Conservation (phyloP, 2,888 invertebrate genomes). For the Tineola bisselliella region DNA sequence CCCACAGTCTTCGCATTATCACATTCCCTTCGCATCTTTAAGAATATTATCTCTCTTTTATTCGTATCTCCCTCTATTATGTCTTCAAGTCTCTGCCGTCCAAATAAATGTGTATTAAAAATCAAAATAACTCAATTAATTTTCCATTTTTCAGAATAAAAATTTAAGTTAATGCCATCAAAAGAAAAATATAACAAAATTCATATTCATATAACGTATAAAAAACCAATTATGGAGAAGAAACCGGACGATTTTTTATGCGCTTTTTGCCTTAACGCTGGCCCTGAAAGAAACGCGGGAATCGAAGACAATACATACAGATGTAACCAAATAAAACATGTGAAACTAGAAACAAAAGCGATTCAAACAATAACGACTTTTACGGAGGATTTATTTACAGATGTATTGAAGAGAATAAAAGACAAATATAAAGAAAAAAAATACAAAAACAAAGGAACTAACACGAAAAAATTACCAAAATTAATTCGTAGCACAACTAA, state of each 20-base stretch:
- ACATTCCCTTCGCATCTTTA: too few relatives aligned
- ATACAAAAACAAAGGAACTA: neutral
- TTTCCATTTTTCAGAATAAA: neutral
- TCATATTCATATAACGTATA: constrained; percentile 38
- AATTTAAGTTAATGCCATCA: constrained; percentile 7
- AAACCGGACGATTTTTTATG: constrained; percentile 29
- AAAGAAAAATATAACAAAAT: constrained; percentile 23
- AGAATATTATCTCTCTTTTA: too few relatives aligned
- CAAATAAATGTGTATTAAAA: too few relatives aligned
- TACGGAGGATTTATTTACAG: constrained; percentile 39
- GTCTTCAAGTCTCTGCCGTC: too few relatives aligned
- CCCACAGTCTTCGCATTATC: too few relatives aligned
- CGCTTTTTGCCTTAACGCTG: constrained; percentile 40
- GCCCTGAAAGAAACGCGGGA: constrained; percentile 16
- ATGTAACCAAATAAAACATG: constrained; percentile 9
- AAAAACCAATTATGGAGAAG: constrained; percentile 15
- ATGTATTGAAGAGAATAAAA: constrained; percentile 37
- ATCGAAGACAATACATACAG: too few relatives aligned
- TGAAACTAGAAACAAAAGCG: constrained; percentile 22
- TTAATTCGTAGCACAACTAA: constrained; percentile 29
- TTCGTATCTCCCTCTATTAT: too few relatives aligned
- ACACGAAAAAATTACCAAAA: neutral
- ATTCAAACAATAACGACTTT: constrained; percentile 39
- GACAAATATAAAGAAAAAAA: constrained; percentile 32
- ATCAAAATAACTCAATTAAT: too few relatives aligned